Conservation (phyloP, 2,888 invertebrate species). For the Synanthedon andrenaeformis region DNA sequence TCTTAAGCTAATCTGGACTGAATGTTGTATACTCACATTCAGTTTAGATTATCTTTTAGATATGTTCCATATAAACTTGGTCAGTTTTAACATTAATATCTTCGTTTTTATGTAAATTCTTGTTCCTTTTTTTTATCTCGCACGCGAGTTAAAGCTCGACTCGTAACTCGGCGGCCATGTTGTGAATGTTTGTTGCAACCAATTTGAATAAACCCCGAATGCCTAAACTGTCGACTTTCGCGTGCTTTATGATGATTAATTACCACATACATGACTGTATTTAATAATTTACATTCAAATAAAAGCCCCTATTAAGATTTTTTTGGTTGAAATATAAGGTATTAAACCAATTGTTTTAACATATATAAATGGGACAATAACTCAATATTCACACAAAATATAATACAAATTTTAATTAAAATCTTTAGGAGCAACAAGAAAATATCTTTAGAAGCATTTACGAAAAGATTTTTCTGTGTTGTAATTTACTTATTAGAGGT, state of each 20-base stretch:
- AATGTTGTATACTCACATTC: too few relatives aligned
- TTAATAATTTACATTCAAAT: background rate
- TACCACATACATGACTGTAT: background rate
- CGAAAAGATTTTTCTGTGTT: too few relatives aligned
- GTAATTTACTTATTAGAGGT: too few relatives aligned
- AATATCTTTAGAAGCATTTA: too few relatives aligned
- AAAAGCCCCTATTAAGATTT: too few relatives aligned
- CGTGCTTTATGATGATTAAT: constrained; percentile 12
- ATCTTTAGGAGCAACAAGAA: too few relatives aligned
- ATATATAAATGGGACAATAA: background rate
- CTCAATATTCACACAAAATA: background rate
- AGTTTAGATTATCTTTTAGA: too few relatives aligned
- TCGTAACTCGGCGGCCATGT: constrained; percentile 17
- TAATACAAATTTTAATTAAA: background rate
- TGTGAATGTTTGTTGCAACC: constrained; percentile 14
- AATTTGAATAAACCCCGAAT: constrained; percentile 15
- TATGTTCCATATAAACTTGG: constrained; percentile 1
- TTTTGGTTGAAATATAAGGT: too few relatives aligned
- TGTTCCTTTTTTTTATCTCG: constrained; percentile 24
- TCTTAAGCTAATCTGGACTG: too few relatives aligned
- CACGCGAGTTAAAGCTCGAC: constrained; percentile 34
- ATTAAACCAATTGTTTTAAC: too few relatives aligned
- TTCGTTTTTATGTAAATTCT: background rate
- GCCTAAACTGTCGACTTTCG: constrained; percentile 16
- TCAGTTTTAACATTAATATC: too few relatives aligned